A percentile compares a stretch with the other conserved stretches of the same genome.
phyloP scores from a whole-genome alignment of 2,797 vertebrate genomes.

The Trematomus bernacchii region DNA sequence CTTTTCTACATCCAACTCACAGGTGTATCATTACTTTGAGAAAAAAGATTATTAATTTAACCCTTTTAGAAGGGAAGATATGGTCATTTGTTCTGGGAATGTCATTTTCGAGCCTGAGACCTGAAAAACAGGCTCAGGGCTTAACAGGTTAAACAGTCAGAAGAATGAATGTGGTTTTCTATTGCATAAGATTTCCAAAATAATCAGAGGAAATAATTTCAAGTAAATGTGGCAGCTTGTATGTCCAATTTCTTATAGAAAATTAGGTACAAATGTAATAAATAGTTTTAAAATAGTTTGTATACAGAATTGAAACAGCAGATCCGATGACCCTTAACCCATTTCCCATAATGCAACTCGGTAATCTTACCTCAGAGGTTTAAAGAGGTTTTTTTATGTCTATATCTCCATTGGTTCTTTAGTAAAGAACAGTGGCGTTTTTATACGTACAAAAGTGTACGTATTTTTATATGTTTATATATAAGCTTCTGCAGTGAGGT shows the following conservation, averaged over 20 bases:
- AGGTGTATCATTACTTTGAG: too few relatives aligned
- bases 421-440: too few relatives aligned
- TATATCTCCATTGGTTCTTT: neutral
- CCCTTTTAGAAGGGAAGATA: too few relatives aligned
- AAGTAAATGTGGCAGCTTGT: neutral
- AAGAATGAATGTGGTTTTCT: neutral
- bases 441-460: too few relatives aligned
- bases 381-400: neutral
- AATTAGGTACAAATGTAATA: neutral
- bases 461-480: too few relatives aligned
- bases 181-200: conserved; percentile 7
- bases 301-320: neutral
- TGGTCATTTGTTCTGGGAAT: too few relatives aligned
- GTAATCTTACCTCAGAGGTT: neutral
- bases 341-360: neutral
- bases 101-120: too few relatives aligned
- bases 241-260: neutral
- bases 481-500: too few relatives aligned
- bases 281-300: neutral
- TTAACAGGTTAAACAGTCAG: neutral
- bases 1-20: too few relatives aligned
- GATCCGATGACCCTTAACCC: neutral
- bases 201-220: neutral
- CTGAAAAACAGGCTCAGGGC: too few relatives aligned
- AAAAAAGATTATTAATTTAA: too few relatives aligned